A percentile compares a stretch with the other conserved stretches of the same genome.
Conservation (phyloP, 2,888 invertebrate genomes). For the Yponomeuta sedellus region DNA sequence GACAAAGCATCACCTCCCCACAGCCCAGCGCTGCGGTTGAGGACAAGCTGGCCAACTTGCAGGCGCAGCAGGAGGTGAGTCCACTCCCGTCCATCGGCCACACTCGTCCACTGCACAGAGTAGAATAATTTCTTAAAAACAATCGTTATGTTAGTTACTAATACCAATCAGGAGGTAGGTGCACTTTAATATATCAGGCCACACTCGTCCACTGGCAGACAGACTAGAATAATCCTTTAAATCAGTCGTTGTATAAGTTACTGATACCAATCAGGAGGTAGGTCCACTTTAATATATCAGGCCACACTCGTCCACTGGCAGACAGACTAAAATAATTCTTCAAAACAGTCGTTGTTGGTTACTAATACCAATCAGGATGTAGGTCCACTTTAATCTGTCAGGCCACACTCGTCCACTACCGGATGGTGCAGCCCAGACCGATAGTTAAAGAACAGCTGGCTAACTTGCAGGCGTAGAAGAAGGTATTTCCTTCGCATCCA, state of each 20-base stretch:
- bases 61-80: constrained; percentile 81
- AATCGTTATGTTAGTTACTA: no score
- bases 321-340: no score
- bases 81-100: constrained; percentile 15
- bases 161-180: constrained; percentile 1
- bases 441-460: constrained; percentile 81
- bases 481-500: constrained; percentile 47
- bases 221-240: no score
- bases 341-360: no score
- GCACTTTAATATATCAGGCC: constrained; percentile 15
- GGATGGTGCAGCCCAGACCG: no score
- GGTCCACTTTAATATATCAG: constrained; percentile 16
- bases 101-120: no score
- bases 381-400: constrained; percentile 17
- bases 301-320: no score
- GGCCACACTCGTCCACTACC: no score
- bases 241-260: no score
- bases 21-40: constrained; percentile 78
- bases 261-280: constrained; percentile 72
- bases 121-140: no score
- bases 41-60: constrained; percentile 81
- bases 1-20: constrained; percentile 85
- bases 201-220: no score
- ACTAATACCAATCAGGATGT: no score
- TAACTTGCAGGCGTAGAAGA: constrained; percentile 82